Base-by-base conservation (phyloP, 2,113 vertebrate genomes). In the Phyllopteryx taeniolatus region DNA sequence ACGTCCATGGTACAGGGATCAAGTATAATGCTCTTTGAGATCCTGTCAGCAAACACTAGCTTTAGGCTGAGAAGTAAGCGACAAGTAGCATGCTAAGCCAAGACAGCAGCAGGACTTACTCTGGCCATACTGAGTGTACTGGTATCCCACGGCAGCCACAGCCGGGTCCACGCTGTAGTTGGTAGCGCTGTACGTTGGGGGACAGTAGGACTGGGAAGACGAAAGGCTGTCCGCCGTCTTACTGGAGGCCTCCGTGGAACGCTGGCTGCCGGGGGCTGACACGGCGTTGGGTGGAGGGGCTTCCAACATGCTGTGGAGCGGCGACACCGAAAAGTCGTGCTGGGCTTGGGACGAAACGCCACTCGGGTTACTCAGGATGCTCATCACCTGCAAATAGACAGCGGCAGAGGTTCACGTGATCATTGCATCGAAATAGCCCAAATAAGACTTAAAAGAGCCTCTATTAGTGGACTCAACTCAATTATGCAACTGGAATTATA, bases 151-250 rank as follows among this genome's bases (percentile, higher is more conserved):
- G 20, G 91, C 79, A 82, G 83, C 85, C 77, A 98, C 94, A 0
- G 95, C 94, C 0, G 97, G 96, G 80, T 99, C 97, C 93, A 99
- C 93, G 39, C 94, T 95, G 94, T 99, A 99, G 88, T 96, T 93
- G 27, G 93, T 93, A 82, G 94, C 93, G 93, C 95, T 96, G 94
- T 99, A 99, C 68, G 96, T 96, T n/a, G 97, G 95, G 0, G 94
- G 95, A 76, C 96, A 99, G 94, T 99, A 99, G 78, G 96, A 95
- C 91, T 99, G 97, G 2, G 96, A 96, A 20, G 94, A 96, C 2
- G 96, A 90, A 27, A 97, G 94, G 87, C 95, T 96, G 88, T 98
- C 96, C 85, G 93, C 95, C 0, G 94, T 94, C 84, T 98, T 99
- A 77, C 97, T 95, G 88, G 96, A 92, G 84, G 72, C 53, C 17